phyloP scores from a whole-genome alignment of 1,140 invertebrate species.

The Euura lappo region DNA sequence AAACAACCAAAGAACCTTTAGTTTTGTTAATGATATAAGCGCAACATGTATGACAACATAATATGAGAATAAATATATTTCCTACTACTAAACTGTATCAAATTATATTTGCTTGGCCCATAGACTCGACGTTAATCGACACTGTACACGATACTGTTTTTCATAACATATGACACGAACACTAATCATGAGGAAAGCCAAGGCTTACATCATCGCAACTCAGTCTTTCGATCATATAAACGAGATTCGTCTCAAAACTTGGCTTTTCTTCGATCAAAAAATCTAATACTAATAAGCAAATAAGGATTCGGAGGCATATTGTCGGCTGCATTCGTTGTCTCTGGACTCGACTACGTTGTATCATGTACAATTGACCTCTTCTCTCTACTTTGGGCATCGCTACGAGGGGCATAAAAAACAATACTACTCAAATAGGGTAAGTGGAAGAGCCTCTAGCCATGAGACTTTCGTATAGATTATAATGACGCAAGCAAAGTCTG shows the following conservation, averaged over 20 bases:
- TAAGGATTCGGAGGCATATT: neutral
- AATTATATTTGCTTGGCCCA: slow-evolving; percentile 39
- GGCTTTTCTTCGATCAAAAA: too few species aligned
- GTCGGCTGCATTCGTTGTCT: neutral
- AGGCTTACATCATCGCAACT: neutral
- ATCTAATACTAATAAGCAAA: neutral
- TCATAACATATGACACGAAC: too few species aligned
- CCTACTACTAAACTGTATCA: slow-evolving; percentile 37
- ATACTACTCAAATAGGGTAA: neutral
- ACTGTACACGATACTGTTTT: neutral
- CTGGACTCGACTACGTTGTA: neutral
- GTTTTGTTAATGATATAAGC: slow-evolving; percentile 37
- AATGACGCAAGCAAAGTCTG: slow-evolving; percentile 1
- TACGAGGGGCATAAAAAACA: neutral
- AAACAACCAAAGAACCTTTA: neutral
- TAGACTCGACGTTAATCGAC: slow-evolving; percentile 19
- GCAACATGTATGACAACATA: slow-evolving; percentile 40
- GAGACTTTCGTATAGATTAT: slow-evolving; percentile 3
- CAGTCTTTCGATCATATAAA: too few species aligned
- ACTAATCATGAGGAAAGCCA: neutral
- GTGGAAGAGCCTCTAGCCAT: neutral
- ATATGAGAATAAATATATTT: slow-evolving; percentile 45
- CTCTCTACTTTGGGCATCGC: neutral
- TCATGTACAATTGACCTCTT: neutral
- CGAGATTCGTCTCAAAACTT: too few species aligned